These are phyloP conservation scores for Rhysida immarginata DNA, from an alignment of 1,140 invertebrate genomes.

Conservation along the genomic window DNA sequence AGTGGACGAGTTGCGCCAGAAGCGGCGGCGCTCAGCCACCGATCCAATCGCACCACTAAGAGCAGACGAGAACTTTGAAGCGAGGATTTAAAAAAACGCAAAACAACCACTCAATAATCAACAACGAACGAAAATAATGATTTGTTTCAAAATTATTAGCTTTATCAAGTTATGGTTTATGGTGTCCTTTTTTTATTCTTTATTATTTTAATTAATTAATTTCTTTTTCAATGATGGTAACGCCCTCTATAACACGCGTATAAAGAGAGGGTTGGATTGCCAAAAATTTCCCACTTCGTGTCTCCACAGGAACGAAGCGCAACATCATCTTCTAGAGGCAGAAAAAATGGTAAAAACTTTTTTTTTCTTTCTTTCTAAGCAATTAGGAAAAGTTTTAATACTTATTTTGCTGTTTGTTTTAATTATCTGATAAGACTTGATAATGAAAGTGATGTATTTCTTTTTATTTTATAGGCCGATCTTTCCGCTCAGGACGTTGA, in stretches of 20 bases:
- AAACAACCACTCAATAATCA: neutral
- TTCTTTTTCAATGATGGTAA: too few species aligned
- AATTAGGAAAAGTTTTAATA: neutral
- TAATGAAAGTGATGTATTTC: too few species aligned
- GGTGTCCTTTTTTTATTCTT: too few species aligned
- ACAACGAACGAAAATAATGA: too few species aligned
- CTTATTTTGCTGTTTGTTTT: neutral
- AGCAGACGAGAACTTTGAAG: neutral
- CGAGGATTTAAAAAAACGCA: neutral
- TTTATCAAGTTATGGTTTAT: too few species aligned
- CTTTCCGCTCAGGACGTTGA: constrained; percentile 27
- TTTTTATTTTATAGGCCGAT: constrained; percentile 21
- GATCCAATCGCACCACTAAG: neutral
- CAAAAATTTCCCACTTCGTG: too few species aligned
- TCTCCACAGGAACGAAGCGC: too few species aligned
- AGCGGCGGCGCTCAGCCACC: neutral
- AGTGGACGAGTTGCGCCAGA: too few species aligned
- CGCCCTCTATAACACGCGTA: too few species aligned
- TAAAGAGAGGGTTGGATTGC: neutral
- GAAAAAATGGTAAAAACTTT: neutral
- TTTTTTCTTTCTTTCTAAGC: neutral
- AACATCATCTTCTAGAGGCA: neutral
- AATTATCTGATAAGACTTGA: too few species aligned
- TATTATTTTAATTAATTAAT: too few species aligned
- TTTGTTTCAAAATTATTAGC: too few species aligned